Conservation (phyloP, 2,888 invertebrate genomes). For the Lordiphosa andalusiaca region DNA sequence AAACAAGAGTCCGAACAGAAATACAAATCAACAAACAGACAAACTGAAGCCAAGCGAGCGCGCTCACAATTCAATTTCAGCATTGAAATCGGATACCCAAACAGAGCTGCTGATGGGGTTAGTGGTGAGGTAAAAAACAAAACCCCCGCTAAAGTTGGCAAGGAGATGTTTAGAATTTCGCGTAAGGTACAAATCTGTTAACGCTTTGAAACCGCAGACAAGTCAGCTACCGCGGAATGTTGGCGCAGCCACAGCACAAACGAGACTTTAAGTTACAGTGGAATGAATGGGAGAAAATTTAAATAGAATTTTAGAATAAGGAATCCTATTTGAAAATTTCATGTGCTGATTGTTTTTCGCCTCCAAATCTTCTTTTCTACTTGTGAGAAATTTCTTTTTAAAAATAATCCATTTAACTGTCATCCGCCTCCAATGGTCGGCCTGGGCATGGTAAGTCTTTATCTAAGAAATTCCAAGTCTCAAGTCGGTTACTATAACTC, state of each 20-base stretch:
- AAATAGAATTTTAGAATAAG: too few relatives aligned
- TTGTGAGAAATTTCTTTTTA: too few relatives aligned
- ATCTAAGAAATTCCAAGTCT: too few relatives aligned
- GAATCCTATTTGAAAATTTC: too few relatives aligned
- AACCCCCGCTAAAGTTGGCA: slow-evolving; percentile 26
- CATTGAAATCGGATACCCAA: slow-evolving; percentile 61
- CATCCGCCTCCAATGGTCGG: too few relatives aligned
- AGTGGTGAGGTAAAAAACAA: slow-evolving; percentile 20
- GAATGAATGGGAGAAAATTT: neutral
- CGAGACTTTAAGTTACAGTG: slow-evolving; percentile 12
- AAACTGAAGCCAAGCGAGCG: slow-evolving; percentile 37
- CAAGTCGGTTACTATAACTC: too few relatives aligned
- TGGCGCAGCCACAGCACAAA: slow-evolving; percentile 41
- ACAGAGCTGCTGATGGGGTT: slow-evolving; percentile 22
- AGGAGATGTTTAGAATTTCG: slow-evolving; percentile 43
- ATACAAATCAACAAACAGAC: slow-evolving; percentile 14
- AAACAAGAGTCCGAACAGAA: slow-evolving; percentile 6
- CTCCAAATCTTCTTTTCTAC: too few relatives aligned
- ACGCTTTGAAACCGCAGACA: slow-evolving; percentile 61
- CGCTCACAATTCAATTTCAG: slow-evolving; percentile 57
- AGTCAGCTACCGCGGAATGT: slow-evolving; percentile 50
- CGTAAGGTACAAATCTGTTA: slow-evolving; percentile 43
- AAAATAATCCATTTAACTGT: too few relatives aligned
- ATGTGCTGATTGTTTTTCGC: too few relatives aligned
- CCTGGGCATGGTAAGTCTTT: too few relatives aligned